Evolutionary conservation across 2,888 invertebrate species (phyloP), one percentile per base, ranked within the genome.

Genomic region (Meiosimyza decipiens): DNA sequence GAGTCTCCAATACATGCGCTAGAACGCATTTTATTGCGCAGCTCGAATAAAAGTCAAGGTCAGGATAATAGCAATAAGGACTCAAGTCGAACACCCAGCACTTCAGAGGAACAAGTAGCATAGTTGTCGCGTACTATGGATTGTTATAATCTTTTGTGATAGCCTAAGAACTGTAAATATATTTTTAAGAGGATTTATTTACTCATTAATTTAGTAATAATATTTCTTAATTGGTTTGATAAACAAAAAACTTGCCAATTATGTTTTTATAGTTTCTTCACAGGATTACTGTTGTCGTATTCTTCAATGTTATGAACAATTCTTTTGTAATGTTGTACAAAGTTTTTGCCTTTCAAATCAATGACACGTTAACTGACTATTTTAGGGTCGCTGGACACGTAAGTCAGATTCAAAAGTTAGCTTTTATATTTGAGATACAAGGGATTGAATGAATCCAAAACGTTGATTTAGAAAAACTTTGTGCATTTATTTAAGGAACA

Each of bases 1-100:
- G 93, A 93, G 84, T 92, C 92, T 11, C 93, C 93, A 2, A 89
- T 93, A 78, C 91, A 92, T 77, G 91, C 91, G 4, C 88, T 93
- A 63, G 92, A 93, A 83, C 91, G 91, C 80, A 90, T 92, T 75
- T 86, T 93, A n/a, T 85, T 92, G 63, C 77, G 78, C 15, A 78
- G 71, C 15, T 75, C 70, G 50, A 74, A 71, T 12, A 65, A 69
- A n/a, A 57, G 64, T 13, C 71, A 73, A 22, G 62, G 52, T 9
- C 54, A 63, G 63, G 47, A 55, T 13, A 72, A 64, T 16, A 28
- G 60, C 16, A 40, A 47, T 12, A 22, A 65, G 50, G 62, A 7
- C 54, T 66, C 59, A 66, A 71, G 76, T 71, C 77, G 70, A 64
- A 78, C 78, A 18, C 79, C 80, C 0, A 79, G 77, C 62, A 80